These are phyloP conservation scores for Pedionomus torquatus DNA, from an alignment of 2,113 vertebrate genomes.

Conservation along the genomic window DNA sequence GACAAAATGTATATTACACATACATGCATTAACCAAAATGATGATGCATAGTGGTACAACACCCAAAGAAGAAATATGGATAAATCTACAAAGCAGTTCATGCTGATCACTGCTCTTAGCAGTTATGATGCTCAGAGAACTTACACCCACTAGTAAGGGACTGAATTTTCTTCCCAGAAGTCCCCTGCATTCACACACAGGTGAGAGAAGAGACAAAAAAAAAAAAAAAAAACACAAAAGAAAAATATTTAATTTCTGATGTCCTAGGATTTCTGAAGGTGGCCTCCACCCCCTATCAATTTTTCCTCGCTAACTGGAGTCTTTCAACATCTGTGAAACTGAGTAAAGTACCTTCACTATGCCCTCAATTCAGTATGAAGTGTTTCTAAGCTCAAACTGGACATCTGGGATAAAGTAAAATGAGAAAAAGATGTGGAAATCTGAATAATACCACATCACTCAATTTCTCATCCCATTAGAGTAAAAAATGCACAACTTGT, in stretches of 20 bases:
- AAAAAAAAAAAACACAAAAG: not conserved
- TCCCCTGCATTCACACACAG: not conserved
- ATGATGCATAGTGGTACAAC: not conserved
- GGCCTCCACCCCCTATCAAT: not conserved
- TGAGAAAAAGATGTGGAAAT: slow-evolving; percentile 27
- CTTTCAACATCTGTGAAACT: not conserved
- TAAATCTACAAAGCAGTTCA: not conserved
- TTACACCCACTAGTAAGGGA: not conserved
- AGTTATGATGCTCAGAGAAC: not conserved
- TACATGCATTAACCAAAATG: not conserved
- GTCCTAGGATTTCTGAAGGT: not conserved
- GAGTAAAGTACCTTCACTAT: not conserved
- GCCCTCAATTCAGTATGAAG: not conserved
- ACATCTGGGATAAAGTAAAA: slow-evolving; percentile 16
- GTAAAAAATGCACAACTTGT: not conserved
- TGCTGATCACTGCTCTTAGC: not conserved
- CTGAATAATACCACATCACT: not conserved
- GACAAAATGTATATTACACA: not conserved
- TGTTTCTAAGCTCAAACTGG: slow-evolving; percentile 9
- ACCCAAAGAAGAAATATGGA: not conserved
- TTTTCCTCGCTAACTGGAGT: not conserved
- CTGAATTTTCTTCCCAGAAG: not conserved
- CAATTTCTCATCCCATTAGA: not conserved
- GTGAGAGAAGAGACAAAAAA: not conserved
- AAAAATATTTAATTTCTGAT: not conserved